Evolutionary conservation across 2,888 invertebrate genomes (phyloP), one percentile per base, ranked within the genome.

Genomic region (Colletes collaris): DNA sequence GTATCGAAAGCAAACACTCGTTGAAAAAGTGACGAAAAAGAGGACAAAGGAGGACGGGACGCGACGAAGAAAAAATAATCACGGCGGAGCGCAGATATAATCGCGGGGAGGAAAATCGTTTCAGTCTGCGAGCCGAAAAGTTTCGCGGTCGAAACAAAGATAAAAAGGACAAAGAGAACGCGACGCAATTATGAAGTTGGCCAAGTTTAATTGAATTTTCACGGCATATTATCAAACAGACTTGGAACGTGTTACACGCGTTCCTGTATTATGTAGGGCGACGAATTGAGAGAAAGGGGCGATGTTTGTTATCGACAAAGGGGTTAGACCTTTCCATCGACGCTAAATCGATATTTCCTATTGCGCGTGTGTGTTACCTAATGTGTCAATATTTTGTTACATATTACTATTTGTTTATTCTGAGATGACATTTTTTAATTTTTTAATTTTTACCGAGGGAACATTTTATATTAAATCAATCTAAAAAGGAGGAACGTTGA

Each of bases 151-250:
- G 66, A 66, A 44, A 66, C 49, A 53, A 50, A 44, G 65, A 62
- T 66, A 74, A 55, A 66, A 62, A 16, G 49, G 60, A 46, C 55
- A 62, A 76, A 50, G 73, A 58, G 58, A 55, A 7, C 66, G 68
- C 68, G 76, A 68, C 71, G 71, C 71, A 76, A 85, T 83, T 81
- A 81, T 64, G 58, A 80, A 85, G 83, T 85, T 83, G 49, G 65
- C 59, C 49, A 83, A 83, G 81, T 85, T 85, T 85, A 85, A 85
- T 85, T 85, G 85, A 83, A 85, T 85, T 81, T 85, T 69, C 35
- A 11, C 68, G 71, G 73, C 71, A 76, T 81, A 83, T 78, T 81
- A 81, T 71, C 55, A 60, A 52, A 58, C 50, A 75, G 7, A 70
- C 79, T 79, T 58, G 66, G 50, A 69, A 68, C 67, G 60, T 60